Conservation (phyloP, 1,140 invertebrate genomes). For the Ruditapes philippinarum region DNA sequence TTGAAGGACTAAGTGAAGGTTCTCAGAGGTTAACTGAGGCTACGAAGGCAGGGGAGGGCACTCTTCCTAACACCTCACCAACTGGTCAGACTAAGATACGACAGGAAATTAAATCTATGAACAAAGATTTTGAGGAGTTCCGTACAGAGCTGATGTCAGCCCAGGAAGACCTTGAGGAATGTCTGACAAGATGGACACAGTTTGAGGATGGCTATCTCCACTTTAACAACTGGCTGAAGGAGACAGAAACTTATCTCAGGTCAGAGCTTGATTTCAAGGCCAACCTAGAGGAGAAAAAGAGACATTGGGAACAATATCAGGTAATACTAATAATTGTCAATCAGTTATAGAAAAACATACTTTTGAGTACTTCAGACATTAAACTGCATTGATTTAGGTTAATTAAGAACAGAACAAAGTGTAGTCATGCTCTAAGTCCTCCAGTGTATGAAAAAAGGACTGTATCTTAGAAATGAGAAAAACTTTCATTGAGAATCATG, state of each 20-base stretch:
- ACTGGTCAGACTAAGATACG: conserved; percentile 84
- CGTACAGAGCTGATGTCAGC: conserved; percentile 77
- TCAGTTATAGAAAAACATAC: no score
- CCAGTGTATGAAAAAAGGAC: no score
- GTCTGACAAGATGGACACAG: conserved; percentile 83
- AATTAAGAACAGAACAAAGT: no score
- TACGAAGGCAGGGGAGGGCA: conserved; percentile 79
- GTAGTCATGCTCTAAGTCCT: no score
- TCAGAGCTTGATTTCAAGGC: conserved; percentile 96
- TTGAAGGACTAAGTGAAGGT: conserved; percentile 80
- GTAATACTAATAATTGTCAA: conserved; percentile 61
- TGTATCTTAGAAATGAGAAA: no score
- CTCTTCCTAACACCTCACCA: conserved; percentile 81
- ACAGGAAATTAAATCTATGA: conserved; percentile 82
- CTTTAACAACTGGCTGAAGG: conserved; percentile 96
- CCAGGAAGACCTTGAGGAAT: conserved; percentile 88
- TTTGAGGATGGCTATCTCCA: conserved; percentile 90
- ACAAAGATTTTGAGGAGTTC: conserved; percentile 84
- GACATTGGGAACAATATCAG: conserved; percentile 90
- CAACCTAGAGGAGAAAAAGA: conserved; percentile 96
- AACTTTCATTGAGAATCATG: no score
- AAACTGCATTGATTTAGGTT: no score
- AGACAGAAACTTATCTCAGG: conserved; percentile 96
- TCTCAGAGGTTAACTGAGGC: conserved; percentile 78
- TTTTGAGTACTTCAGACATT: no score